A percentile compares a stretch with the other conserved stretches of the same genome.
Evolutionary conservation across 2,113 vertebrate species (phyloP).

Genomic region (Cairina moschata): DNA sequence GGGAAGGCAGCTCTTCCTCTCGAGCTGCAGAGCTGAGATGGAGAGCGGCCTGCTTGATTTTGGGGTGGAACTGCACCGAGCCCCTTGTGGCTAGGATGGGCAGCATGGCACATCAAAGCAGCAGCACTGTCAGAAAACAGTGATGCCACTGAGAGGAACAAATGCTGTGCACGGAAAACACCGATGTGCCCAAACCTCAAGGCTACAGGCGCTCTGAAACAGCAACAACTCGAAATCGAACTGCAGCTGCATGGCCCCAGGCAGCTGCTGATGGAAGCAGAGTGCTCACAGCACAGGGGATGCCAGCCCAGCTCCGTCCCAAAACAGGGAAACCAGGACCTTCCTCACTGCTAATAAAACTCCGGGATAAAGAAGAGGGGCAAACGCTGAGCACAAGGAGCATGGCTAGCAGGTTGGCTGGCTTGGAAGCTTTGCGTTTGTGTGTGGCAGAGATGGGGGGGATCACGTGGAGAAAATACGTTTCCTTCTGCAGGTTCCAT

Average conservation of each 20-base stretch:
- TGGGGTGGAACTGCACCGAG: neutral
- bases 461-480: neutral
- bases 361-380: neutral
- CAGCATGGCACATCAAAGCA: neutral
- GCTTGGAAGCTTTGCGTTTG: neutral
- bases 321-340: neutral
- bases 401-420: neutral
- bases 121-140: neutral
- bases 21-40: neutral
- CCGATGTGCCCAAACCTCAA: neutral
- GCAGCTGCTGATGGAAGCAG: neutral
- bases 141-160: neutral
- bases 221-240: neutral
- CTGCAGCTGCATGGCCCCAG: neutral
- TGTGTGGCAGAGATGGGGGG: neutral
- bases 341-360: neutral
- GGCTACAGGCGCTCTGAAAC: neutral
- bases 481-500: neutral
- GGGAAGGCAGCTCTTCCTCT: conserved; percentile 41
- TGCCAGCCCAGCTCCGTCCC: neutral
- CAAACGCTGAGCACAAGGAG: neutral
- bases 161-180: neutral
- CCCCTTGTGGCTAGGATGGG: neutral
- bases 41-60: neutral
- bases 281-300: neutral